Evolutionary conservation across 2,797 vertebrate species (phyloP), one percentile per base, ranked within the genome.

Genomic region (Pampus argenteus): DNA sequence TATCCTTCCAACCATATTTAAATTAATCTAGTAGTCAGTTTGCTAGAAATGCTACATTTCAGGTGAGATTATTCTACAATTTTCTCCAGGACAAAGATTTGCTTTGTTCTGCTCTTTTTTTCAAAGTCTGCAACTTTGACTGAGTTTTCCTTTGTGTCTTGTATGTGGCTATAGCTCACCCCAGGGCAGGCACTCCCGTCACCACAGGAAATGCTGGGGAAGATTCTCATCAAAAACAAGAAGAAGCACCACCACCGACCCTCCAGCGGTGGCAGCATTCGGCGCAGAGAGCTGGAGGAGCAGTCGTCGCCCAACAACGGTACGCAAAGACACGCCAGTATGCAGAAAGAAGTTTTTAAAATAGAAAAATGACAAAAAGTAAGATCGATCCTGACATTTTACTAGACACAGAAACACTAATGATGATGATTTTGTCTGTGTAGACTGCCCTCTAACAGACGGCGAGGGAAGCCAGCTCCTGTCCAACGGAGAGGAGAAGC

Each of bases 171-270:
- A 45, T 55, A 97, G 96, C 94, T 97, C 77, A 75, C 91, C 22
- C 93, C 93, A 0, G 94, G 94, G 11, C 72, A 94, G 25, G 44
- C 74, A 6, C 91, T 98, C 20, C 97, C 97, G 17, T 92, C 93
- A 4, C 97, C 97, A 0, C 95, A 96, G 83, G 96, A 98, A 47
- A 69, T 98, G 78, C 18, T 95, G 86, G 95, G 96, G n/a, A 97
- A 95, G 76, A 97, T 98, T 80, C 93, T 98, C 23, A 95, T 98
- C 64, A 98, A 98, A 88, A 98, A 98, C 87, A 98, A 95, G 78
- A 94, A 94, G 78, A 93, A 94, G 74, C 93, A 93, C 44, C 88
- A 90, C 31, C 85, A 92, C 61, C 64, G 89, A 17, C 84, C 87
- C 0, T 79, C 90, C 4, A 91, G 86, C 5, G 80, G 88, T 2